phyloP scores from a whole-genome alignment of 2,888 invertebrate species.

The Oxyteleia sp. region DNA sequence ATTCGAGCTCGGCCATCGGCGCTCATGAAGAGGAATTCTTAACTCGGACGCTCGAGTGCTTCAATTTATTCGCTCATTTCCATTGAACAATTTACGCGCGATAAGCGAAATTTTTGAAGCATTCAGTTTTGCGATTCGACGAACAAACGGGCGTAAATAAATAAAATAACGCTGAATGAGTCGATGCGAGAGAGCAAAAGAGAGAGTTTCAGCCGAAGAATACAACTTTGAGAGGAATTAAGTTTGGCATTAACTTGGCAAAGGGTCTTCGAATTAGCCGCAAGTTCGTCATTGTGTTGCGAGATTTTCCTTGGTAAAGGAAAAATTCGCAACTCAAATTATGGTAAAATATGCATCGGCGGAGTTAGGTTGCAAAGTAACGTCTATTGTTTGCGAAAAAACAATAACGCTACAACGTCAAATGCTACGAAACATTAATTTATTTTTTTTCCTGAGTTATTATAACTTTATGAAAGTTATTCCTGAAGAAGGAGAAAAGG shows the following conservation, averaged over 20 bases:
- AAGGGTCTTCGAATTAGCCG: constrained; percentile 36
- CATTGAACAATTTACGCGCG: constrained; percentile 19
- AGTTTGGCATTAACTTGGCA: constrained; percentile 30
- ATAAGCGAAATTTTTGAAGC: constrained; percentile 23
- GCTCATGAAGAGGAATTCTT: constrained; percentile 75
- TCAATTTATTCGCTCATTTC: constrained; percentile 50
- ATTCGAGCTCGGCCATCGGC: constrained; percentile 77
- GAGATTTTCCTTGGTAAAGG: constrained; percentile 2
- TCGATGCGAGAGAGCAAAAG: constrained; percentile 16
- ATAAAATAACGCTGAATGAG: background rate
- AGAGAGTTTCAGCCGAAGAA: constrained; percentile 22
- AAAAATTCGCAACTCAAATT: constrained; percentile 5
- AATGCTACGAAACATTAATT: too few relatives aligned
- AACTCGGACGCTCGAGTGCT: constrained; percentile 62
- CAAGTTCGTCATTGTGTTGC: constrained; percentile 14
- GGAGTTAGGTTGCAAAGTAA: background rate
- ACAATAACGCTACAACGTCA: too few relatives aligned
- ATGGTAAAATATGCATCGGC: constrained; percentile 13
- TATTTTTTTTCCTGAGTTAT: background rate
- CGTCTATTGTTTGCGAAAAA: constrained; percentile 20
- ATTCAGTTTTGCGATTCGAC: background rate
- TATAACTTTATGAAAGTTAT: background rate
- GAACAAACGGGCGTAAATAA: constrained; percentile 16
- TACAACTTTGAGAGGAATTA: constrained; percentile 40
- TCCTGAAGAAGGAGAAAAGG: too few relatives aligned